phyloP scores from a whole-genome alignment of 1,140 invertebrate genomes.

The Phenacoccus solenopsis region DNA sequence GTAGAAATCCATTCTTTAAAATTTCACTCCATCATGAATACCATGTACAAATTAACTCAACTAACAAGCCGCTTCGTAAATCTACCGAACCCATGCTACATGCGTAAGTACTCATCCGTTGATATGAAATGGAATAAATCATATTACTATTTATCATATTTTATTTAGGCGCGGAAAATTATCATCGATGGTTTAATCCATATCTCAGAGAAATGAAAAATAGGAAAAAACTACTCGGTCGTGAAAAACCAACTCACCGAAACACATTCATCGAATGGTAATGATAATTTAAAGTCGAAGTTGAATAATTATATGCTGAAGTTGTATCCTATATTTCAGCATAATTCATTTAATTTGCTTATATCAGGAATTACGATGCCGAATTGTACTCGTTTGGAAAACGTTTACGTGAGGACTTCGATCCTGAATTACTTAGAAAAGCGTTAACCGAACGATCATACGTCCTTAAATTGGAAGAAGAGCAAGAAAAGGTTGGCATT shows the following conservation, averaged over 20 bases:
- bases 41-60: no score
- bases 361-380: slow-evolving; percentile 58
- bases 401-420: slow-evolving; percentile 72
- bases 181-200: slow-evolving; percentile 42
- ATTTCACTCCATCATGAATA: no score
- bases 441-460: slow-evolving; percentile 73
- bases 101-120: no score
- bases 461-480: slow-evolving; percentile 52
- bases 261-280: slow-evolving; percentile 55
- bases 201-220: slow-evolving; percentile 36
- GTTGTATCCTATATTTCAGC: slow-evolving; percentile 8
- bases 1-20: no score
- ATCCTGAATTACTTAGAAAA: slow-evolving; percentile 48
- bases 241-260: slow-evolving; percentile 35
- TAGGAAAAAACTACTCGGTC: slow-evolving; percentile 33
- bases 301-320: background rate
- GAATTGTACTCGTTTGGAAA: slow-evolving; percentile 80
- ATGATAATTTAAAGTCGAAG: background rate
- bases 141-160: no score
- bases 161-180: background rate
- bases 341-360: slow-evolving; percentile 22
- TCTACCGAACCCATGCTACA: no score
- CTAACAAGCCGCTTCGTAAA: no score
- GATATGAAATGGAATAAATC: no score
- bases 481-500: slow-evolving; percentile 48